Percentiles rank a stretch among this genome's conserved stretches.
phyloP scores from a whole-genome alignment of 2,888 invertebrate genomes.

The Eupithecia pulchellata region DNA sequence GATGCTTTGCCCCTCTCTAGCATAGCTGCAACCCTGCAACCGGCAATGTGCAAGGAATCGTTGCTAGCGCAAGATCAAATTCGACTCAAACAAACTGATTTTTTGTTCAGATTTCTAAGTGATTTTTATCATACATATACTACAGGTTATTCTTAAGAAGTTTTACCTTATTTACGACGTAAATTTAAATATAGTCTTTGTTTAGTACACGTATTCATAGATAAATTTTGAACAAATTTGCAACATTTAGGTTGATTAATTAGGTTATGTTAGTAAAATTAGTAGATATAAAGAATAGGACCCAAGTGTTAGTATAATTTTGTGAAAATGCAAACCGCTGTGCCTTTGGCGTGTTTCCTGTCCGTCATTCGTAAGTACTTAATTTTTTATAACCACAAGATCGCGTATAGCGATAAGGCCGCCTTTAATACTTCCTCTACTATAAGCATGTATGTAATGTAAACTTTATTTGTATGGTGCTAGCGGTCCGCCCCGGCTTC shows the following conservation, averaged over 20 bases:
- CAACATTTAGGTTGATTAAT: background rate
- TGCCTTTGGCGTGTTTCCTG: constrained; percentile 75
- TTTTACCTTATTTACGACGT: too few species aligned
- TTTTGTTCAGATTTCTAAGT: background rate
- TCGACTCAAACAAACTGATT: constrained; percentile 4
- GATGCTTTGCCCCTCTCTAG: constrained; percentile 18
- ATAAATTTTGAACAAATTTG: background rate
- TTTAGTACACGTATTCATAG: too few species aligned
- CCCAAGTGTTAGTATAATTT: constrained; percentile 17
- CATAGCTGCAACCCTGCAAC: constrained; percentile 6
- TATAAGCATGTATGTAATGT: too few species aligned
- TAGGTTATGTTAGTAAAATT: background rate
- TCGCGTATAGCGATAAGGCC: too few species aligned
- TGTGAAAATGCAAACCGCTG: constrained; percentile 60
- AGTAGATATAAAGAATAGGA: too few species aligned
- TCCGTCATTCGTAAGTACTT: constrained; percentile 74
- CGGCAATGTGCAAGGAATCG: constrained; percentile 19
- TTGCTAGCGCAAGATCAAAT: constrained; percentile 25
- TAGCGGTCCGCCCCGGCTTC: too few species aligned
- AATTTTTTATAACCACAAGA: too few species aligned
- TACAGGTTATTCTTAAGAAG: too few species aligned
- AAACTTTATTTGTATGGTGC: too few species aligned
- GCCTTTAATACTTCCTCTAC: too few species aligned
- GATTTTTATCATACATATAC: too few species aligned
- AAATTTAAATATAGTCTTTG: too few species aligned